Evolutionary conservation across 2,113 vertebrate genomes (phyloP).

Genomic region (Xenopus tropicalis): DNA sequence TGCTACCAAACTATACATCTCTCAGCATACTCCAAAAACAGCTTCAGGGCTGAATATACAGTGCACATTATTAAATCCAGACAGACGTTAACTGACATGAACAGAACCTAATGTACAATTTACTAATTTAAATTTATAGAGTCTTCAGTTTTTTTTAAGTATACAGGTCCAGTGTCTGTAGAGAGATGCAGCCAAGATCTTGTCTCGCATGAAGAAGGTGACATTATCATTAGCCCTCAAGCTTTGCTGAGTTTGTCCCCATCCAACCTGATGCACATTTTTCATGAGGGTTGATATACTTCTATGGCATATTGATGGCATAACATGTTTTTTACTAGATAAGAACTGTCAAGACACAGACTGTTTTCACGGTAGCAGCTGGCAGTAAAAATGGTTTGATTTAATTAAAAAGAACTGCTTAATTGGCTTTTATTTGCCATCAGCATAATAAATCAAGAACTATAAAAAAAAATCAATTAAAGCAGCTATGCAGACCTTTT

Average conservation of each 20-base stretch:
- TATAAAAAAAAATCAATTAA: slow-evolving; percentile 13
- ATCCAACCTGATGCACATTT: not conserved
- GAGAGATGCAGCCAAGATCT: no score
- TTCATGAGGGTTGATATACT: slow-evolving; percentile 8
- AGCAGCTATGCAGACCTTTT: slow-evolving; percentile 2
- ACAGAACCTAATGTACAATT: no score
- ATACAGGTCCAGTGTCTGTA: no score
- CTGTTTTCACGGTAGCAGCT: slow-evolving; percentile 28
- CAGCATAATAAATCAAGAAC: slow-evolving; percentile 8
- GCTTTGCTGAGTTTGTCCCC: not conserved
- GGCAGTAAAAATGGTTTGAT: slow-evolving; percentile 15
- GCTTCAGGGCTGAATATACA: no score
- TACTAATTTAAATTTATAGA: no score
- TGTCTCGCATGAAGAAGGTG: not conserved
- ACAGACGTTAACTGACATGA: no score
- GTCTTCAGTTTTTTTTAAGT: no score
- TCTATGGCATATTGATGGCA: slow-evolving; percentile 2
- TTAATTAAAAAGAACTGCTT: slow-evolving; percentile 26
- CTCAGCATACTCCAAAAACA: no score
- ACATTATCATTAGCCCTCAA: not conserved
- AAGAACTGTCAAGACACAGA: slow-evolving; percentile 21
- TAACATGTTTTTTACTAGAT: slow-evolving; percentile 8
- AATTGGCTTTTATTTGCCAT: slow-evolving; percentile 18
- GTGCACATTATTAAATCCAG: no score
- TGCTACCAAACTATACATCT: no score